phyloP scores from a whole-genome alignment of 2,797 vertebrate genomes.

The Poeciliopsis paucimaculata region DNA sequence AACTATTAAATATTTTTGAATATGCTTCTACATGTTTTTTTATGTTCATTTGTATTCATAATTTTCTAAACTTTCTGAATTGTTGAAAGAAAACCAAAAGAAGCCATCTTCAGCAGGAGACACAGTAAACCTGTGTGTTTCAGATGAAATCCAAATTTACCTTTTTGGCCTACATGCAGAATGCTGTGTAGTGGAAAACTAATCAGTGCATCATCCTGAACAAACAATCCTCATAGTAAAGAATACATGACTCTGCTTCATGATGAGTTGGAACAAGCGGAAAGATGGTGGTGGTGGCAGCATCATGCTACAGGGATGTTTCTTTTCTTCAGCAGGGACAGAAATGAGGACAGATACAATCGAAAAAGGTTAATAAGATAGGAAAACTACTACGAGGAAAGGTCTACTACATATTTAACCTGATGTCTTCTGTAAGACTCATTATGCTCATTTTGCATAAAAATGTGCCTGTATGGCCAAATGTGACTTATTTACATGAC shows the following conservation, averaged over 20 bases:
- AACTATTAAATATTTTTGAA: not conserved
- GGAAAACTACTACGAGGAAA: not conserved
- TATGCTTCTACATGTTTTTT: not conserved
- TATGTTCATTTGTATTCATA: not conserved
- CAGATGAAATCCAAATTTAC: not conserved
- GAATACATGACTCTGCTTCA: not conserved
- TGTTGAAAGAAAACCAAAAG: not conserved
- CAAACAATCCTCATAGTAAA: not conserved
- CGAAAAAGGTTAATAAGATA: not conserved
- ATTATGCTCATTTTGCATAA: too few relatives aligned
- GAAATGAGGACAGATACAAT: not conserved
- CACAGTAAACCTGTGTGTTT: not conserved
- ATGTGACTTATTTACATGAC: not conserved
- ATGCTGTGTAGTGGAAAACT: not conserved
- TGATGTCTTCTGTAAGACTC: not conserved
- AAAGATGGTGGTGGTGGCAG: not conserved
- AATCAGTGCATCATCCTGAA: not conserved
- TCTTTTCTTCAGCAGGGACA: not conserved
- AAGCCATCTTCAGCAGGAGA: not conserved
- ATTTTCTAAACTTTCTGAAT: not conserved
- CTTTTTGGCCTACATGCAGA: not conserved
- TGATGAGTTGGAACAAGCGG: not conserved
- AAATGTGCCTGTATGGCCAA: not conserved
- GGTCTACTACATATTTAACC: not conserved
- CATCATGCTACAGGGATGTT: not conserved